Percentiles rank a stretch among this genome's conserved stretches.
Conservation (phyloP, 2,113 vertebrate species). For the Entelurus aequoreus region DNA sequence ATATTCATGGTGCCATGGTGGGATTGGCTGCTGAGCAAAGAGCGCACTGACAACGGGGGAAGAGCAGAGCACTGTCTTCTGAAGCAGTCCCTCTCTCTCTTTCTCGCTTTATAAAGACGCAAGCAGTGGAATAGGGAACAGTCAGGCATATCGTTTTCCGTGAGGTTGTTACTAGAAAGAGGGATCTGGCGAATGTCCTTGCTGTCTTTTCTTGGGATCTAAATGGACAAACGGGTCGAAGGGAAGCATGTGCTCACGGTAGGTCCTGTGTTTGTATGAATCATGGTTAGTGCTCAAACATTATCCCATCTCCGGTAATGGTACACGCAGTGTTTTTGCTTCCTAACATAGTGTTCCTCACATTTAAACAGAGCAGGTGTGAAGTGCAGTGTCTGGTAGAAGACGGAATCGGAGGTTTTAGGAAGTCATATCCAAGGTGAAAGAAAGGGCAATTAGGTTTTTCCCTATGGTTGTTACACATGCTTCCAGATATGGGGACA, state of each 20-base stretch:
- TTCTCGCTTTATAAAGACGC: constrained; percentile 56
- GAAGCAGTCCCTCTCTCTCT: constrained; percentile 25
- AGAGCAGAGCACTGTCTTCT: constrained; percentile 48
- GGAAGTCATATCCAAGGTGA: constrained; percentile 9
- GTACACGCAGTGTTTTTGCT: constrained; percentile 21
- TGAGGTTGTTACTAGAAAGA: constrained; percentile 20
- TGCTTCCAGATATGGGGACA: constrained; percentile 27
- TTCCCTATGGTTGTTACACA: constrained; percentile 8
- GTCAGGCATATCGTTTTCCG: constrained; percentile 29
- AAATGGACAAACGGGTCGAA: constrained; percentile 60
- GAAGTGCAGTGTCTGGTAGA: constrained; percentile 3
- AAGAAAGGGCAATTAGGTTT: constrained; percentile 7
- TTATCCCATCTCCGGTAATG: constrained; percentile 9
- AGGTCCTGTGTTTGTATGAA: constrained; percentile 37
- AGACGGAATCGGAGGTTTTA: background rate
- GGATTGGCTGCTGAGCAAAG: constrained; percentile 63
- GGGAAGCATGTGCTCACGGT: constrained; percentile 64
- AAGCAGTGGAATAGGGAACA: constrained; percentile 47
- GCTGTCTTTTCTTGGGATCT: constrained; percentile 38
- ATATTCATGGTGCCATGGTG: constrained; percentile 66
- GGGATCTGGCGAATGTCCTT: constrained; percentile 25
- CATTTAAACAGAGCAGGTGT: constrained; percentile 36
- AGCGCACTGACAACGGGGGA: constrained; percentile 50
- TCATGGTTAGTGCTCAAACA: constrained; percentile 13
- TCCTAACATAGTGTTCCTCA: constrained; percentile 1